Evolutionary conservation across 1,140 invertebrate genomes (phyloP).

Genomic region (Araneus ventricosus): DNA sequence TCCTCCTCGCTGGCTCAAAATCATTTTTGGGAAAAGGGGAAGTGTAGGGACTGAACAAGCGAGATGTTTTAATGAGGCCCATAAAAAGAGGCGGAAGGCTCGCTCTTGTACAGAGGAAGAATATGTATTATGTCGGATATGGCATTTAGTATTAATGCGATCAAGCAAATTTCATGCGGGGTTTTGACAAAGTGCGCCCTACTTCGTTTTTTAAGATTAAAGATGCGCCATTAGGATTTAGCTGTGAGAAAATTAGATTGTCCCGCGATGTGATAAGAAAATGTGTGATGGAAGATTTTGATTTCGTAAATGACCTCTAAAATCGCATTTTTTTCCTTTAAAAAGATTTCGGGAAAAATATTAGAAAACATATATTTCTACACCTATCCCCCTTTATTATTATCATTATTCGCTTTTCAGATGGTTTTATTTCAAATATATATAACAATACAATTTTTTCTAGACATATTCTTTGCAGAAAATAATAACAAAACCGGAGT

Average conservation of each 20-base stretch:
- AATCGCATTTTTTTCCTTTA: too few relatives aligned
- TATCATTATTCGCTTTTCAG: too few relatives aligned
- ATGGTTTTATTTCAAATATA: too few relatives aligned
- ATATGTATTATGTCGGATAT: background rate
- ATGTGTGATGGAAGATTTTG: background rate
- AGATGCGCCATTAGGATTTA: background rate
- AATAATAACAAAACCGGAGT: too few relatives aligned
- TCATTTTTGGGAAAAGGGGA: background rate
- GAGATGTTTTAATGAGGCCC: constrained; percentile 8
- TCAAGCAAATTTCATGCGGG: background rate
- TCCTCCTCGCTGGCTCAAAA: background rate
- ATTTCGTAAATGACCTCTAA: too few relatives aligned
- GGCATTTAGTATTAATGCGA: constrained; percentile 9
- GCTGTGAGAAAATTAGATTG: background rate
- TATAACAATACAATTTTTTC: too few relatives aligned
- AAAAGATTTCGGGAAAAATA: too few relatives aligned
- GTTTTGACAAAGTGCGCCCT: background rate
- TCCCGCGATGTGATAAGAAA: background rate
- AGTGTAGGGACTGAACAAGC: background rate
- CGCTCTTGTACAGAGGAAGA: background rate
- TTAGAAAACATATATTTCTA: too few relatives aligned
- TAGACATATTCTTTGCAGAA: too few relatives aligned
- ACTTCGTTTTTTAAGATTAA: background rate
- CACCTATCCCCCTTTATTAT: too few relatives aligned
- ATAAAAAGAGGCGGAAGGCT: constrained; percentile 1